These are phyloP conservation scores for Danio tinwini DNA, from an alignment of 2,797 vertebrate species.

Conservation along the genomic window DNA sequence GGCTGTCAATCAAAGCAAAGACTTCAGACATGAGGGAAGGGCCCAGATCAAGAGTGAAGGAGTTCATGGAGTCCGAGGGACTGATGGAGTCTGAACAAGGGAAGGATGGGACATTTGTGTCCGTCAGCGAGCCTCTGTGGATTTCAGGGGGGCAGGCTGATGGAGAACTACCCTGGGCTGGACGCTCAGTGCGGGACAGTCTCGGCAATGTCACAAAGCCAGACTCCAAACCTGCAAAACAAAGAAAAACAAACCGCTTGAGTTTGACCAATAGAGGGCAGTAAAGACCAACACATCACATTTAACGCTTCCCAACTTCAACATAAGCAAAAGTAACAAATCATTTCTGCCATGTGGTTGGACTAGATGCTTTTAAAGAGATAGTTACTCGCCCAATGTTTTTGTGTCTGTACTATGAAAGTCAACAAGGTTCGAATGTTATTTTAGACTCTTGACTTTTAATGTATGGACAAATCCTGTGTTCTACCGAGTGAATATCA, in stretches of 20 bases:
- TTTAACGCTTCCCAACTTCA: not conserved
- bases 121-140: conserved; percentile 72
- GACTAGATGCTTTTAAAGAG: not conserved
- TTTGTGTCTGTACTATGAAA: not conserved
- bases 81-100: conserved; percentile 76
- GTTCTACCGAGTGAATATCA: not conserved
- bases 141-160: conserved; percentile 70
- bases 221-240: conserved; percentile 84
- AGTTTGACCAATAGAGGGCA: conserved; percentile 55
- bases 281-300: not conserved
- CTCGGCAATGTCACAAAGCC: conserved; percentile 94
- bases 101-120: conserved; percentile 69
- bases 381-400: not conserved
- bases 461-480: not conserved
- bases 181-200: conserved; percentile 84
- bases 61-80: conserved; percentile 88
- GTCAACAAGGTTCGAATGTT: not conserved
- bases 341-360: not conserved
- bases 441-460: not conserved
- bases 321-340: not conserved
- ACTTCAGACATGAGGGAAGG: conserved; percentile 97
- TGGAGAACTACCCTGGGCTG: conserved; percentile 72
- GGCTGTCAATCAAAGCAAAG: conserved; percentile 86
- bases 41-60: conserved; percentile 94
- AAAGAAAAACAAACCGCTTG: conserved; percentile 17